Evolutionary conservation across 2,888 invertebrate species (phyloP), one percentile per base, ranked within the genome.

Genomic region (Papilio elwesi): DNA sequence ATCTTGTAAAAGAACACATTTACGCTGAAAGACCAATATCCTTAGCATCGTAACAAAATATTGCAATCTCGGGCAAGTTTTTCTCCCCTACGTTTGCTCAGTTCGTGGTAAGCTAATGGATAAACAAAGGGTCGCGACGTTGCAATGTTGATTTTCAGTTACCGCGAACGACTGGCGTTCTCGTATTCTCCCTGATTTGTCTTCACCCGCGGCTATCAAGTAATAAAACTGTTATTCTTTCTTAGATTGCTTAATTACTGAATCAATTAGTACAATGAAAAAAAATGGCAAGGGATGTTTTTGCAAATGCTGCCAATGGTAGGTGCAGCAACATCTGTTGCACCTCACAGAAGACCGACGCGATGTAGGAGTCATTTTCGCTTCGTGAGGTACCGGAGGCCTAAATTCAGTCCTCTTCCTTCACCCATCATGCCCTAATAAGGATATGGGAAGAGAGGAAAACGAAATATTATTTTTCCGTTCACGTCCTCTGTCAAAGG

Each of bases 21-120:
- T 81, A 82, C 84, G 82, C 82, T 84, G 55, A 85, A 83, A 82
- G 82, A 83, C 80, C 80, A 79, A 82, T 81, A 81, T 81, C 81
- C 80, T 78, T 79, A 78, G 81, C 78, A 74, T 77, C 77, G 82
- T 84, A 81, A 71, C 57, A 71, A 71, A 71, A 66, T 66, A 71
- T 66, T 67, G 59, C 48, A 62, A 59, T 67, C 51, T 67, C 63
- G 13, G 68, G 49, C 36, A 68, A 68, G 86, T 59, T 66, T 71
- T 72, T 72, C 68, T 66, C 67, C 71, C 68, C 68, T 62, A 62
- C 62, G 89, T 92, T 92, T 92, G 89, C 83, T 82, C 85, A 85
- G 90, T 87, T 86, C 86, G 88, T 85, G 87, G 90, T 83, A 85
- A 87, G 87, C 91, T 93, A 93, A 92, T 92, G 92, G 92, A 90